Percentiles rank a stretch among this genome's conserved stretches.
These are phyloP conservation scores for Ips nitidus DNA, from an alignment of 1,140 invertebrate genomes.

Conservation along the genomic window DNA sequence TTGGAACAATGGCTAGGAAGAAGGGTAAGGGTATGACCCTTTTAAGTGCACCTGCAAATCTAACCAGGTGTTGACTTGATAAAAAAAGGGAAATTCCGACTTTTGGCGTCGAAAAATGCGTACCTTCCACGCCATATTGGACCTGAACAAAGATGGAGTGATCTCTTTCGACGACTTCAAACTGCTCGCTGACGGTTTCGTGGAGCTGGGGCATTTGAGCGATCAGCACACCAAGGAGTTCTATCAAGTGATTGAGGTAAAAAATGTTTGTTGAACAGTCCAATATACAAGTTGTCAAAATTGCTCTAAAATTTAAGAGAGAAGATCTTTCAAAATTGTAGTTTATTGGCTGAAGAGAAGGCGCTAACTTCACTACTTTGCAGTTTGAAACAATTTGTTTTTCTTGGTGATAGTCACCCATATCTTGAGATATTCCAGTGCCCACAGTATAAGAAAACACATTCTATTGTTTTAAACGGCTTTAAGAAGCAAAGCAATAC, in stretches of 20 bases:
- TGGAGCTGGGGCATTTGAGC: conserved; percentile 69
- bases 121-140: conserved; percentile 75
- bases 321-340: background rate
- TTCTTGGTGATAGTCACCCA: too few species aligned
- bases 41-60: background rate
- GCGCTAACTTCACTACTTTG: too few species aligned
- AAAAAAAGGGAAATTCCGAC: conserved; percentile 67
- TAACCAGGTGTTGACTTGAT: background rate
- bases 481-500: too few species aligned
- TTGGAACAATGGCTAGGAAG: conserved; percentile 45
- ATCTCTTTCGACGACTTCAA: conserved; percentile 79
- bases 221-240: conserved; percentile 66
- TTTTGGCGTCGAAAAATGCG: conserved; percentile 91
- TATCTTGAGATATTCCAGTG: too few species aligned
- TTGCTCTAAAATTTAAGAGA: conserved; percentile 3
- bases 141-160: conserved; percentile 83
- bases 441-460: too few species aligned
- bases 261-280: background rate
- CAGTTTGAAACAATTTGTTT: too few species aligned
- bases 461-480: too few species aligned
- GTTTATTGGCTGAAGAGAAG: background rate
- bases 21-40: conserved; percentile 33
- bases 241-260: conserved; percentile 64
- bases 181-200: conserved; percentile 71
- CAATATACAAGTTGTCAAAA: background rate